Base-by-base conservation (phyloP, 2,797 vertebrate species). In the Spheniscus humboldti region DNA sequence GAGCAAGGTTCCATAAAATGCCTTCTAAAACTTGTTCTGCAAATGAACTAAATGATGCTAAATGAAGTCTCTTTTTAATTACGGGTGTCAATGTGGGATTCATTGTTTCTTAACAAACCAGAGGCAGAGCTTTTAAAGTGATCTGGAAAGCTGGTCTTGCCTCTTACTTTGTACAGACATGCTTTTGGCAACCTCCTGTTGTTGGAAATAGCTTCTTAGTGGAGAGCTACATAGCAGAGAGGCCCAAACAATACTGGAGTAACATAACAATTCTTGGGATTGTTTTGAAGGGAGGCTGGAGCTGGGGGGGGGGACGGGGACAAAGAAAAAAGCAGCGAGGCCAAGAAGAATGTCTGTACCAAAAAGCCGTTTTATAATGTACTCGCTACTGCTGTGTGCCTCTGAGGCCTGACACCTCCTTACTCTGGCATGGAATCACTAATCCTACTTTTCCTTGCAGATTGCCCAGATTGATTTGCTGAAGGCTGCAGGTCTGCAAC, bases 381-480 rank as follows among this genome's bases (percentile, higher is more conserved):
- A 9, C 19, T 64, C n/a, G 2, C 28, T 79, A 8, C 10, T 64
- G 7, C 33, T n/a, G 8, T 39, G 25, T 86, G 28, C 48, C 45
- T 52, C 28, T 85, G 72, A 43, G 47, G 17, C 43, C n/a, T 88
- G 68, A 18, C 19, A 18, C 17, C 55, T 77, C 18, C n/a, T 86
- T 66, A 33, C 41, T 69, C 30, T 90, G 41, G 7, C 28, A 12
- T 50, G 59, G 66, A 80, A 33, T 88, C 67, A 25, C 15, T 67
- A 30, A 82, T 62, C 12, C 14, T 88, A 0, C 48, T 86, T 81
- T 80, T 89, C 24, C 66, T 68, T 72, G 24, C 97, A 99, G 99
- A 98, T 99, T 8, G 99, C 99, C 35, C 99, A 99, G 93, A 99
- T 99, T 12, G 99, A 99, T 97, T 90, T 99, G 97, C 97, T 99